phyloP scores from a whole-genome alignment of 2,797 vertebrate species.

The Phyllotis vaccarum region DNA sequence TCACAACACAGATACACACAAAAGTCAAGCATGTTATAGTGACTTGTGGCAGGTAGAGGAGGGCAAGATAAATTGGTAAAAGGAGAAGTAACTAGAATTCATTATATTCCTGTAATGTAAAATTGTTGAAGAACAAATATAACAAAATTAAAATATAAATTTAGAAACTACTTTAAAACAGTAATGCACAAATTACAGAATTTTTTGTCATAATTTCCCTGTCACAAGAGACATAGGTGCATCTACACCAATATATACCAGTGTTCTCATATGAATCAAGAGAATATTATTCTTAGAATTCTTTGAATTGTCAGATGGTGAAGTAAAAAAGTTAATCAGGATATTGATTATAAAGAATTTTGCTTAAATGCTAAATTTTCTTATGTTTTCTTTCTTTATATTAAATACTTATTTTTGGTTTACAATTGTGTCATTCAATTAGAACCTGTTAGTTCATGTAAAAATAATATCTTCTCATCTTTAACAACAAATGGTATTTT shows the following conservation, averaged over 20 bases:
- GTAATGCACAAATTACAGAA: background rate
- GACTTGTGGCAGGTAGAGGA: background rate
- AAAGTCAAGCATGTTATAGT: background rate
- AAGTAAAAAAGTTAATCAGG: background rate
- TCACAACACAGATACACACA: background rate
- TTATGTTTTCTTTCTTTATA: background rate
- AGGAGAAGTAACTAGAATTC: background rate
- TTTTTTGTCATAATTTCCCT: background rate
- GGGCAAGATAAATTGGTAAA: background rate
- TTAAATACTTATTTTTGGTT: background rate
- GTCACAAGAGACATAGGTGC: background rate
- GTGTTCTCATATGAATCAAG: background rate
- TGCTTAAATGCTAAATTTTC: background rate
- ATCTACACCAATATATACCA: background rate
- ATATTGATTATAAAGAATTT: background rate
- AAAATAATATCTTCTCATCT: background rate
- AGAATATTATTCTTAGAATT: background rate
- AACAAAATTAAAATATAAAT: background rate
- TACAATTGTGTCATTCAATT: background rate
- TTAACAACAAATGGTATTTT: background rate
- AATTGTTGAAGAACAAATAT: background rate
- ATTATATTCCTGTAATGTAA: background rate
- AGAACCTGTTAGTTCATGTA: background rate
- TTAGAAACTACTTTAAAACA: background rate
- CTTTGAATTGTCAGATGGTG: slow-evolving; percentile 4